Evolutionary conservation across 2,888 invertebrate genomes (phyloP).

Genomic region (Heteromyza rotundicornis): DNA sequence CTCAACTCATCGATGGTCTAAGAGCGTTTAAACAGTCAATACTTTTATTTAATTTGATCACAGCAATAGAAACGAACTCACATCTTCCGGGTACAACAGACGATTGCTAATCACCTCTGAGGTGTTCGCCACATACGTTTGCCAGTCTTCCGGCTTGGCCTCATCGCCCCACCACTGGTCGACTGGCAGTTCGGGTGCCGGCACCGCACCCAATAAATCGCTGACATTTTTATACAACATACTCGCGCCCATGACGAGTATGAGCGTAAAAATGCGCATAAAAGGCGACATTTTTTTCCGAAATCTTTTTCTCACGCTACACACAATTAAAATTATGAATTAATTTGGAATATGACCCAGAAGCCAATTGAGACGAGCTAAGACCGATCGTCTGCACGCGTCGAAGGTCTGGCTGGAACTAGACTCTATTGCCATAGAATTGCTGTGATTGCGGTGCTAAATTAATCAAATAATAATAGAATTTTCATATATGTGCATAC

Average conservation of each 20-base stretch:
- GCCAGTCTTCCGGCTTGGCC: conserved; percentile 44
- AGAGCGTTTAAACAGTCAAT: conserved; percentile 11
- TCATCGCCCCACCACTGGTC: conserved; percentile 58
- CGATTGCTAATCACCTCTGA: conserved; percentile 44
- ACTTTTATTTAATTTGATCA: too few relatives aligned
- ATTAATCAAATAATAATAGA: too few relatives aligned
- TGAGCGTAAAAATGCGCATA: conserved; percentile 40
- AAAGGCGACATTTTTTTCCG: conserved; percentile 37
- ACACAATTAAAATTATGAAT: too few relatives aligned
- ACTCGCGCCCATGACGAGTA: conserved; percentile 44
- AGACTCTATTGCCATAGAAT: not conserved
- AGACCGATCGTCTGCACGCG: not conserved
- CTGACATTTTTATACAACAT: conserved; percentile 42
- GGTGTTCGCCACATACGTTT: conserved; percentile 43
- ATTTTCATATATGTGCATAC: too few relatives aligned
- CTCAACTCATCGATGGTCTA: conserved; percentile 69
- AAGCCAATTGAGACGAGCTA: too few relatives aligned
- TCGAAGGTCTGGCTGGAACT: not conserved
- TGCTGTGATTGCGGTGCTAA: too few relatives aligned
- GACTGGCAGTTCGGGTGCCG: conserved; percentile 40
- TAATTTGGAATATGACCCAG: too few relatives aligned
- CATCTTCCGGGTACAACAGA: conserved; percentile 41
- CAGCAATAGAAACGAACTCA: conserved; percentile 27
- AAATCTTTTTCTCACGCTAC: not conserved
- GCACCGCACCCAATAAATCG: conserved; percentile 37